Evolutionary conservation across 2,888 invertebrate genomes (phyloP), one percentile per base, ranked within the genome.

Genomic region (Cheiracanthium punctorium): DNA sequence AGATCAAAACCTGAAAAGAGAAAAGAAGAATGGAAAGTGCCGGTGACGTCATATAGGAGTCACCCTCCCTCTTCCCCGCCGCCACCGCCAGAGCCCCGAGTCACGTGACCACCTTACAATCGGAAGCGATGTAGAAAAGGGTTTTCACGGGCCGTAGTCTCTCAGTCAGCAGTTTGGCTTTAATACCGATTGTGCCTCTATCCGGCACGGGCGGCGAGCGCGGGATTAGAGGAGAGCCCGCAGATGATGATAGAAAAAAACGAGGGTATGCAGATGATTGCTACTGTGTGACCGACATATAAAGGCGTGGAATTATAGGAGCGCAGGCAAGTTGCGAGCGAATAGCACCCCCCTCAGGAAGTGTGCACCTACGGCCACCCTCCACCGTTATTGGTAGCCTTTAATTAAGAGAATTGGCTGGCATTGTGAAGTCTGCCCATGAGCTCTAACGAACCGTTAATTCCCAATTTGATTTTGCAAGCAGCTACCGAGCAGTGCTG

Each of bases 81-180:
- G 10, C 37, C 33, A 69, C n/a, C 12, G 69, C 69, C 1, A 24
- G 37, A 58, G 58, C 58, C 71, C 48, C 14, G 24, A 58, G 67
- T 80, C 81, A 81, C 81, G 69, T 70, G 81, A 37, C 70, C 52
- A 64, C 52, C 74, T n/a, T 58, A 69, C 76, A 30, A 69, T 74
- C 43, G 43, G 41, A 77, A 67, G 29, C 74, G 75, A 81, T 75
- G 52, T 81, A 58, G 58, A 52, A 79, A 81, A 75, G 75, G 80
- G 80, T 80, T 71, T 81, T 81, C 81, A 81, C 81, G 74, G 75
- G 52, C 64, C 41, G 52, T 82, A 74, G 43, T 52, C 75, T 82
- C 75, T 82, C 71, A 82, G 82, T 82, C 81, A 81, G 74, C 81
- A 74, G 67, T 73, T 74, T 32, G 67, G 32, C 64, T 32, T 33